Evolutionary conservation across 2,888 invertebrate genomes (phyloP).

Genomic region (Ichneumoninae sp.): DNA sequence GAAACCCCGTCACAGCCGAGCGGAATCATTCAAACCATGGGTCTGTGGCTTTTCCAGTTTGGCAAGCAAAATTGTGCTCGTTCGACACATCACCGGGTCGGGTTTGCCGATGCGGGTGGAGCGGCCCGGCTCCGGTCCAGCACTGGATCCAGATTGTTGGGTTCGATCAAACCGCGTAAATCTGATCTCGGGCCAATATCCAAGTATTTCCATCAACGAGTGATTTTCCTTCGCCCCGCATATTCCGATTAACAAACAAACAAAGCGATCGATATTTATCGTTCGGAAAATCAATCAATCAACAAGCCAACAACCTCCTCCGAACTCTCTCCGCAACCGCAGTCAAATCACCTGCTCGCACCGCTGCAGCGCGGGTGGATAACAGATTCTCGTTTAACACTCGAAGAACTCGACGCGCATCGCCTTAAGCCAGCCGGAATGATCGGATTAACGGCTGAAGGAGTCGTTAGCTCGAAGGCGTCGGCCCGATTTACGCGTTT

Average conservation of each 20-base stretch:
- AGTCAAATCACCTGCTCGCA: background rate
- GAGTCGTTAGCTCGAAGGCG: slow-evolving; percentile 13
- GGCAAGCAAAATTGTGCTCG: slow-evolving; percentile 20
- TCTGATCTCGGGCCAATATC: background rate
- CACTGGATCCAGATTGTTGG: background rate
- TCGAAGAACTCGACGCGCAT: slow-evolving; percentile 15
- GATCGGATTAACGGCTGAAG: slow-evolving; percentile 42
- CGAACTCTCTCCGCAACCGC: background rate
- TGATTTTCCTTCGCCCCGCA: background rate
- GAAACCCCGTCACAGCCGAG: slow-evolving; percentile 42
- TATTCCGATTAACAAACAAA: background rate
- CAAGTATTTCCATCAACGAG: background rate
- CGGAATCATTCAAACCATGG: slow-evolving; percentile 28
- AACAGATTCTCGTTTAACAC: slow-evolving; percentile 11
- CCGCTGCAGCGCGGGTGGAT: background rate
- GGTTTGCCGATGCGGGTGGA: background rate
- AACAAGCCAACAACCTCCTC: background rate
- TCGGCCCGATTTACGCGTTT: slow-evolving; percentile 61
- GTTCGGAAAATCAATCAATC: background rate
- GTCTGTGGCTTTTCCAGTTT: slow-evolving; percentile 39
- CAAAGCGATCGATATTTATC: background rate
- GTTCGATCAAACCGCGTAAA: background rate
- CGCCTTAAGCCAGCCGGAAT: slow-evolving; percentile 32
- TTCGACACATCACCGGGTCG: background rate
- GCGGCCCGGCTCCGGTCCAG: background rate